Percentiles rank a stretch among this genome's conserved stretches.
Evolutionary conservation across 2,797 vertebrate species (phyloP).

Genomic region (Crax fasciolata): DNA sequence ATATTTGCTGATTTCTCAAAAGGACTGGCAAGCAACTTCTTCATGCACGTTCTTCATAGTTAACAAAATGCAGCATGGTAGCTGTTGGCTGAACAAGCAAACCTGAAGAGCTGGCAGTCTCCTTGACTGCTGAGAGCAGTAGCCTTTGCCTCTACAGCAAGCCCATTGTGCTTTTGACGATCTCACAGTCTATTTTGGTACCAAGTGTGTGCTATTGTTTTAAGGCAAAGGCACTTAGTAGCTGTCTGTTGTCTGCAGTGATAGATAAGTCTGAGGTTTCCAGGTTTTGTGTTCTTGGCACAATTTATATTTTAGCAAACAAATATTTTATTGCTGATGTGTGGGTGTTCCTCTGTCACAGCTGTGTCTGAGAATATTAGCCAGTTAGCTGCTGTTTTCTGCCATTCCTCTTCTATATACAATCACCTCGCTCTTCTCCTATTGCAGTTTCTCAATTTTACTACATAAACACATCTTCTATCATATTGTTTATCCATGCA

Average conservation of each 20-base stretch:
- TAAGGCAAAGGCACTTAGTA: neutral
- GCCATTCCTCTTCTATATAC: neutral
- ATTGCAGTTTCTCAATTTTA: conserved; percentile 41
- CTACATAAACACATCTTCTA: conserved; percentile 47
- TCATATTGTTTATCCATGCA: conserved; percentile 71
- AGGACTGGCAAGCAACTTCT: neutral
- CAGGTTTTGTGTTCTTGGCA: neutral
- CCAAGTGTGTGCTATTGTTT: neutral
- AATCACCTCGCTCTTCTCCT: neutral
- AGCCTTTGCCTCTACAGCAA: neutral
- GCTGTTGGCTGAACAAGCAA: neutral
- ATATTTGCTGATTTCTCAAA: neutral
- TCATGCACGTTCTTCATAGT: neutral
- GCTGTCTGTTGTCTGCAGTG: neutral
- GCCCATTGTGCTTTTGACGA: neutral
- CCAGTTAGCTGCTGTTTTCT: neutral
- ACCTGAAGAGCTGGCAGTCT: neutral
- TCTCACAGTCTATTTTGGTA: neutral
- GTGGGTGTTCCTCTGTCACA: neutral
- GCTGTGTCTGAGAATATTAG: neutral
- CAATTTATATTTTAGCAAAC: neutral
- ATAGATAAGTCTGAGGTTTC: neutral
- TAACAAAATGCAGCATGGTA: neutral
- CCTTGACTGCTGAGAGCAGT: neutral
- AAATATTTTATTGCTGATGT: conserved; percentile 16